Evolutionary conservation across 1,140 invertebrate species (phyloP), one percentile per base, ranked within the genome.

Genomic region (Branchinecta lynchi): DNA sequence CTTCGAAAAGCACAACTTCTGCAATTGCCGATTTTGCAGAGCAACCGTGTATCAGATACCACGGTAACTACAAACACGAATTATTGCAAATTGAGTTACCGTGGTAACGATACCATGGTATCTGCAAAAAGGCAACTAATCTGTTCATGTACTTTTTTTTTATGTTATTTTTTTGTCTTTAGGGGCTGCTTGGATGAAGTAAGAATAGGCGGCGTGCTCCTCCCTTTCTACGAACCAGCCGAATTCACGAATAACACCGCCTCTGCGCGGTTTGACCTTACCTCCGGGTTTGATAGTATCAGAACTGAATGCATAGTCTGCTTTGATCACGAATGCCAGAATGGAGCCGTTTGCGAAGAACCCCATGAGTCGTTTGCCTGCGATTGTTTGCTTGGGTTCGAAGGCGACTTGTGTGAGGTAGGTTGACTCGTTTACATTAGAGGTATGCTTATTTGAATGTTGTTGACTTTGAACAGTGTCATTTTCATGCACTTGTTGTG

Each of bases 121-220:
- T 3, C 32, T 32, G 32, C 2, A 32, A 32, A 3, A 32, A 3
- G 32, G 32, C 32, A 32, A 32, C 17, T 20, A 17, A 17, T 44
- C 72, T 67, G 15, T 69, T 51, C 6, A n/a, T 65, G 51, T 15
- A 6, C 6, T 60, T 60, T 60, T 60, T 20, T 15, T 60, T 60
- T 60, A 20, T 60, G 43, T 67, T 65, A 66, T 72, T 73, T 74
- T 7, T 70, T 82, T 66, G 77, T 80, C 46, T 88, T 85, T 72
- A 83, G 93, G 80, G 96, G 95, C 3, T 98, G 95, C 77, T 77
- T 98, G 70, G 86, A 88, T n/a, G 91, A 95, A 77, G 86, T 94
- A 43, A 83, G 91, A 71, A 86, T 98, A 69, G 89, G 89, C 15
- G 83, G 83, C 60, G 82, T 93, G 71, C 81, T 96, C 17, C 78